phyloP scores from a whole-genome alignment of 2,888 invertebrate species.

The Agelastica alni region DNA sequence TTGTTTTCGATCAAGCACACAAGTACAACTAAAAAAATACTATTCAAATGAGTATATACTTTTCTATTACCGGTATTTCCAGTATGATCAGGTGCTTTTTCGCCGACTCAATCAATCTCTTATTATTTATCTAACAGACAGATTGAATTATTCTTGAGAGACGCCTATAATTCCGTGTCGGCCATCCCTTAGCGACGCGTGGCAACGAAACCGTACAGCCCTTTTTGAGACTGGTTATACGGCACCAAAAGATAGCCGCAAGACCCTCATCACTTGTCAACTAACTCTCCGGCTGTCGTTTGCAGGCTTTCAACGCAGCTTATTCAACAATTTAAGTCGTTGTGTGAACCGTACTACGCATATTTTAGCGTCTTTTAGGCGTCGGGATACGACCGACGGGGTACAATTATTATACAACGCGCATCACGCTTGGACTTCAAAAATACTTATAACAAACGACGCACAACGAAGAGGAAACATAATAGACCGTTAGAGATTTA shows the following conservation, averaged over 20 bases:
- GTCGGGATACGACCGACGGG: no score
- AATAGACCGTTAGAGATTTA: no score
- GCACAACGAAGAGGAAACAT: no score
- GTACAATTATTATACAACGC: no score
- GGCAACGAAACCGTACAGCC: neutral
- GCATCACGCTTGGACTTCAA: no score
- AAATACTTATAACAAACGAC: no score
- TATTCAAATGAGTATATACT: no score
- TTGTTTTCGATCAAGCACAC: no score
- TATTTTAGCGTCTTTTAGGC: conserved; percentile 18
- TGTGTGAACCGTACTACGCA: conserved; percentile 5
- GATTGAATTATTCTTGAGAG: conserved; percentile 4
- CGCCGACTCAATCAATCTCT: neutral
- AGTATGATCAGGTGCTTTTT: neutral
- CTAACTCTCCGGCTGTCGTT: conserved; percentile 20
- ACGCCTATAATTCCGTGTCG: conserved; percentile 2
- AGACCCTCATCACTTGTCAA: conserved; percentile 24
- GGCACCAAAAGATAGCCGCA: conserved; percentile 16
- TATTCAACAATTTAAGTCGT: conserved; percentile 23
- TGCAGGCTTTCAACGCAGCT: conserved; percentile 22
- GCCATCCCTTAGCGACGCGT: neutral
- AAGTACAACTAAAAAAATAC: no score
- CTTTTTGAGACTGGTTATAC: conserved; percentile 1
- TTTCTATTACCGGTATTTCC: no score
- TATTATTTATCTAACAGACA: conserved; percentile 5